Percentiles rank a stretch among this genome's conserved stretches.
These are phyloP conservation scores for Sinocyclocheilus grahami DNA, from an alignment of 2,113 vertebrate species.

Conservation along the genomic window DNA sequence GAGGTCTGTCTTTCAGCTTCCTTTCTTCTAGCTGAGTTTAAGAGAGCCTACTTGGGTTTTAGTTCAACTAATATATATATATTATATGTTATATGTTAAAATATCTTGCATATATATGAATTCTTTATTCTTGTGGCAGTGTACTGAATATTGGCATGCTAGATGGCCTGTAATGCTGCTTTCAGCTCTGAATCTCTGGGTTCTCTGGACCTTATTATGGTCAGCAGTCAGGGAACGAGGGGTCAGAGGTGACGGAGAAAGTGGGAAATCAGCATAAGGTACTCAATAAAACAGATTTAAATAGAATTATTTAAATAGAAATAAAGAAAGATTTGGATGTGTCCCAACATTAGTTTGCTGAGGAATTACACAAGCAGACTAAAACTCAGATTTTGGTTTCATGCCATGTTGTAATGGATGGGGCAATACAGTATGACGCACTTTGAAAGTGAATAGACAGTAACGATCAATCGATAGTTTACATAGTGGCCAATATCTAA, in stretches of 20 bases:
- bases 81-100: too few species aligned
- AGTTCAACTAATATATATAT: neutral
- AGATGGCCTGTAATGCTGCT: neutral
- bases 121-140: neutral
- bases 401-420: neutral
- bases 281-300: neutral
- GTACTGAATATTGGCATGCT: neutral
- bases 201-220: neutral
- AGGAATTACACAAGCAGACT: neutral
- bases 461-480: neutral
- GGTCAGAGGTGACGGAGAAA: constrained; percentile 20
- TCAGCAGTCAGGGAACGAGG: neutral
- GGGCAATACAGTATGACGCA: neutral
- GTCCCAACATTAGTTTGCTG: neutral
- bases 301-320: too few species aligned
- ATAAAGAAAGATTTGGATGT: neutral
- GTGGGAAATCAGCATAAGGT: neutral
- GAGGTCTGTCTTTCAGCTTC: neutral
- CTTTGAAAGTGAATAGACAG: neutral
- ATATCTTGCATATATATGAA: neutral
- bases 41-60: neutral
- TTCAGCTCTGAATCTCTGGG: neutral
- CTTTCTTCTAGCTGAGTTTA: neutral
- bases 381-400: neutral
- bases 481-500: neutral